Evolutionary conservation across 2,113 vertebrate genomes (phyloP).

Genomic region (Rattus norvegicus): GRCr8 NC_086022.1:163280001-163280500

Average conservation of each 20-base stretch:
- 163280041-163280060: neutral
- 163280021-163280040: neutral
- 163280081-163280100: neutral
- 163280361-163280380: conserved; percentile 99
- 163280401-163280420: conserved; percentile 90
- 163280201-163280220: neutral
- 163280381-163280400: conserved; percentile 97
- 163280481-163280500: neutral
- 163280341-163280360: conserved; percentile 97
- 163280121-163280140: neutral
- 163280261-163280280: neutral
- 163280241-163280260: neutral
- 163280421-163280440: conserved; percentile 28
- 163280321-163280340: conserved; percentile 94
- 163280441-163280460: neutral
- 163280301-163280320: conserved; percentile 93
- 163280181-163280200: neutral
- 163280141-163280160: neutral
- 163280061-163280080: neutral
- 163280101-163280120: neutral
- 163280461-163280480: neutral
- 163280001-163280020: neutral
- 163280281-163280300: conserved; percentile 23
- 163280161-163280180: neutral
- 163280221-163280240: neutral